Base-by-base conservation (phyloP, 2,797 vertebrate species). In the Coracias cyanogaster region DNA sequence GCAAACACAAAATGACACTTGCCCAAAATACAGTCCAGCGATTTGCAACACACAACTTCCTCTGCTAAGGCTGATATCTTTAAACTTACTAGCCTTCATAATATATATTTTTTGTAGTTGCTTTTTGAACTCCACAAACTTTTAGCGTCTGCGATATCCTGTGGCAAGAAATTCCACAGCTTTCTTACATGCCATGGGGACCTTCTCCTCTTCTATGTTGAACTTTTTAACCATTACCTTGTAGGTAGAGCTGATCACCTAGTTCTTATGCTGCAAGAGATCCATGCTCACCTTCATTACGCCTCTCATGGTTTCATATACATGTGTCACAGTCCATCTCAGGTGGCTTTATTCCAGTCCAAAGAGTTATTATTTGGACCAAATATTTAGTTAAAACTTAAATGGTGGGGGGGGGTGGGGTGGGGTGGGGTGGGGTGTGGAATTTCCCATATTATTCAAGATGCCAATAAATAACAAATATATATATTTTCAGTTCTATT, bases 71-170 rank as follows among this genome's bases (percentile, higher is more conserved):
- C 33, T 39, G 33, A 41, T 57, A 37, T 26, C 49, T 84, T 78
- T 95, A 61, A 84, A 84, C 33, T 61, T 33, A 28, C 20, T 51
- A 82, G 46, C 19, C 55, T n/a, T 69, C 51, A 58, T 52, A 64
- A 17, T 84, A 41, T n/a, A 45, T 74, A 66, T 81, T 88, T 91
- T 37, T 88, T 86, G 80, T 71, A 64, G 72, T 29, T 88, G 58
- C 25, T 83, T 90, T 88, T 86, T 74, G 72, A 93, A 88, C 29
- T 71, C 67, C 64, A 88, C 88, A 88, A 95, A 95, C 15, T 83
- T 96, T 86, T 90, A 93, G 41, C 71, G 48, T 41, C 37, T 80
- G 21, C 51, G 89, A 85, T 91, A 89, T 87, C 85, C 85, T 65
- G 58, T 51, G 46, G 78, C 16, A 91, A 89, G 67, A 91, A 87